Evolutionary conservation across 2,888 invertebrate species (phyloP).

Genomic region (Fragum sueziense): DNA sequence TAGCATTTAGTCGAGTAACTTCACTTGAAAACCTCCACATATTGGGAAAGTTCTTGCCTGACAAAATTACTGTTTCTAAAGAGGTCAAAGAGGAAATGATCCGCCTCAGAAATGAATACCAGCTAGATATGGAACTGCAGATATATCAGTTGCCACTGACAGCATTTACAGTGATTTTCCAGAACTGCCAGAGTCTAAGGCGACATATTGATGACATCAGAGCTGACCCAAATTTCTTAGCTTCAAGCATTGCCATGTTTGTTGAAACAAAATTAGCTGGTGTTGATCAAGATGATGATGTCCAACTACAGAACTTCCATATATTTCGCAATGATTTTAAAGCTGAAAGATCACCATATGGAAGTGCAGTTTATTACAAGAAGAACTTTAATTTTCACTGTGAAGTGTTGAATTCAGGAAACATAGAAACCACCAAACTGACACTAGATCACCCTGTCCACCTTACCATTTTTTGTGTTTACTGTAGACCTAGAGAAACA

Average conservation of each 20-base stretch:
- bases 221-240: not conserved
- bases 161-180: not conserved
- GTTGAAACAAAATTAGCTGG: not conserved
- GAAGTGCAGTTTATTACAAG: not conserved
- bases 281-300: not conserved
- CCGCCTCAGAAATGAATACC: no score
- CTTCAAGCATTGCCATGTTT: not conserved
- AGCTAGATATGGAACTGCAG: no score
- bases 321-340: constrained; percentile 12
- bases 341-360: constrained; percentile 2
- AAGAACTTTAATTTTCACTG: not conserved
- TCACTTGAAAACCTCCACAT: not conserved
- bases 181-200: not conserved
- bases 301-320: not conserved
- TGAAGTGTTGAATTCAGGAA: not conserved
- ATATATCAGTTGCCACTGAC: no score
- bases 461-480: constrained; percentile 5
- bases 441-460: not conserved
- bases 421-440: constrained; percentile 6
- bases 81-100: no score
- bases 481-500: not conserved
- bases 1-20: not conserved
- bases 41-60: not conserved
- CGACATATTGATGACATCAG: not conserved
- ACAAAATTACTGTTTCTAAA: no score